Conservation (phyloP, 2,888 invertebrate species). For the Troides oblongomaculatus region DNA sequence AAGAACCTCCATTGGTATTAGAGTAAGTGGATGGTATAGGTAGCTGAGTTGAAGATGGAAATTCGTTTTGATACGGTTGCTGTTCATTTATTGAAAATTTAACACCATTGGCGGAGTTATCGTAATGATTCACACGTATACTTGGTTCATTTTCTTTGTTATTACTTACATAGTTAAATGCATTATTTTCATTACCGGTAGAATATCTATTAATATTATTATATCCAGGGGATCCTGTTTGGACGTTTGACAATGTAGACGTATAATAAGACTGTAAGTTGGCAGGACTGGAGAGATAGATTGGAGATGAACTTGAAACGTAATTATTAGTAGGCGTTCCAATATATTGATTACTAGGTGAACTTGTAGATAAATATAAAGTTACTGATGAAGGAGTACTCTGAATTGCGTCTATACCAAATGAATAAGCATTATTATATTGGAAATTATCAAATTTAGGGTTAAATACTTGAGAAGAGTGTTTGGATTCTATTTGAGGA, state of each 20-base stretch:
- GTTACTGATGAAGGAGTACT: slow-evolving; percentile 64
- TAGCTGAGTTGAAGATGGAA: slow-evolving; percentile 54
- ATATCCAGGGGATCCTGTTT: slow-evolving; percentile 55
- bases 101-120: slow-evolving; percentile 66
- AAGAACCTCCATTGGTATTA: slow-evolving; percentile 53
- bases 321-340: slow-evolving; percentile 62
- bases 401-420: slow-evolving; percentile 51
- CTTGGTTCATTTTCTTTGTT: slow-evolving; percentile 56
- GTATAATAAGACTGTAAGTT: slow-evolving; percentile 65
- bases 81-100: slow-evolving; percentile 58
- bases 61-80: slow-evolving; percentile 62
- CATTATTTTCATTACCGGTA: slow-evolving; percentile 53
- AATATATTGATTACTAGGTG: slow-evolving; percentile 60
- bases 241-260: slow-evolving; percentile 62
- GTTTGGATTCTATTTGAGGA: slow-evolving; percentile 55
- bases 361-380: slow-evolving; percentile 59
- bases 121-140: slow-evolving; percentile 69
- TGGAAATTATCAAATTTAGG: slow-evolving; percentile 55
- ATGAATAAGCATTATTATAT: slow-evolving; percentile 55
- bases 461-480: slow-evolving; percentile 51
- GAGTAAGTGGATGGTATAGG: slow-evolving; percentile 58
- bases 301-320: slow-evolving; percentile 67
- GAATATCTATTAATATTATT: slow-evolving; percentile 56
- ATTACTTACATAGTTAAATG: slow-evolving; percentile 45
- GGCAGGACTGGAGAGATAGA: slow-evolving; percentile 64